Conservation (phyloP, 2,888 invertebrate genomes). For the Polylopha cassiicola region DNA sequence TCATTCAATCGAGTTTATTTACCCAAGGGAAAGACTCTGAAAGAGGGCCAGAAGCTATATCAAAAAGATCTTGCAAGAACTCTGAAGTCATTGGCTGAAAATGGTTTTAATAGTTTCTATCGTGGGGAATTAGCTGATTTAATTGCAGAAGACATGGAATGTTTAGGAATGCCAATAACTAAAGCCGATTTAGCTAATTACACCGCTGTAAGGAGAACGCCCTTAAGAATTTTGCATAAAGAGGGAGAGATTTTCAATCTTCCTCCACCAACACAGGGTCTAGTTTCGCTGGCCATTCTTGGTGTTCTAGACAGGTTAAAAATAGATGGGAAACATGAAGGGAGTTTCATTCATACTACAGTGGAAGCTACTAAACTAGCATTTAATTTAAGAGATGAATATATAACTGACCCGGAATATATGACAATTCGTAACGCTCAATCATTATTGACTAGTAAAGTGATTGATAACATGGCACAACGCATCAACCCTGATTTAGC, state of each 20-base stretch:
- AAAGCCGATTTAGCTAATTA: constrained; percentile 54
- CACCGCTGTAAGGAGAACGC: constrained; percentile 46
- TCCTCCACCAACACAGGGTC: constrained; percentile 68
- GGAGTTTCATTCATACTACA: constrained; percentile 53
- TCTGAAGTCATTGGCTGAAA: constrained; percentile 43
- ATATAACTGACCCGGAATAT: constrained; percentile 56
- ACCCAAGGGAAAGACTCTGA: constrained; percentile 42
- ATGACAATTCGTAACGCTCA: constrained; percentile 49
- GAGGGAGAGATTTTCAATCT: constrained; percentile 55
- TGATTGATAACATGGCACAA: constrained; percentile 46
- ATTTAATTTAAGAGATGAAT: constrained; percentile 46
- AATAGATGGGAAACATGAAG: constrained; percentile 54
- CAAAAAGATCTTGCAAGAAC: constrained; percentile 56
- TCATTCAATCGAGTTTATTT: constrained; percentile 44
- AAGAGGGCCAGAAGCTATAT: constrained; percentile 45
- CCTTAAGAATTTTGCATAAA: constrained; percentile 49
- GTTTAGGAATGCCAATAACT: constrained; percentile 56
- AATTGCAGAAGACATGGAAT: constrained; percentile 52
- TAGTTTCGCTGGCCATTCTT: constrained; percentile 55
- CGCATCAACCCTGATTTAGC: constrained; percentile 42
- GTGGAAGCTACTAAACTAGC: constrained; percentile 62
- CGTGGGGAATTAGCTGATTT: constrained; percentile 50
- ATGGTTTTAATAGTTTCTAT: constrained; percentile 61
- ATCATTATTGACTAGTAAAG: constrained; percentile 39
- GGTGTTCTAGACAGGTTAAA: constrained; percentile 57